Conservation (phyloP, 92 coral and sea anemone genomes). For the Hydrozoanthus gracilis region DNA sequence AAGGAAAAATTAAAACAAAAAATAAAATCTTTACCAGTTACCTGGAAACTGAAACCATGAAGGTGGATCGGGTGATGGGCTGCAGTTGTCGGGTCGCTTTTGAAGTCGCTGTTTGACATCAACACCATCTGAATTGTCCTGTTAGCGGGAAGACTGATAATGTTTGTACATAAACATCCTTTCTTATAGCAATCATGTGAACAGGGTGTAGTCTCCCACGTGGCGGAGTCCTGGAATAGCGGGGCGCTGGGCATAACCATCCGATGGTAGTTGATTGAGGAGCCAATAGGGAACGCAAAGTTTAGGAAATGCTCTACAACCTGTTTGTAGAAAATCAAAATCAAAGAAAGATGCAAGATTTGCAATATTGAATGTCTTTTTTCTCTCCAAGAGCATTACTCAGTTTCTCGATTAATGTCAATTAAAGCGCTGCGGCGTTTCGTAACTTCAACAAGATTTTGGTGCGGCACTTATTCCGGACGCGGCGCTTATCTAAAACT, state of each 20-base stretch:
- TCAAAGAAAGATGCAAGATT: too few relatives aligned
- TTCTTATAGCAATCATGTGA: constrained; percentile 48
- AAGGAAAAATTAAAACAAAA: neutral
- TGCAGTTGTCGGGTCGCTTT: neutral
- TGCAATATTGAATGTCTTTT: neutral
- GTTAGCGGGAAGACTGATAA: constrained; percentile 67
- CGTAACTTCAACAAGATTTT: too few relatives aligned
- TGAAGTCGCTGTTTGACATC: constrained; percentile 42
- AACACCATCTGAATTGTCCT: constrained; percentile 67
- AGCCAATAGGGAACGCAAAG: constrained; percentile 54
- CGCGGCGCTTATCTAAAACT: too few relatives aligned
- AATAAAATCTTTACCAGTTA: neutral
- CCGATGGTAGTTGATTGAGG: constrained; percentile 57
- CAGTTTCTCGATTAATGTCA: too few relatives aligned
- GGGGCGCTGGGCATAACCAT: constrained; percentile 64
- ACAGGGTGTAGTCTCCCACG: constrained; percentile 75
- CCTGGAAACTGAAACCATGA: constrained; percentile 74
- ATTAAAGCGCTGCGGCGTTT: too few relatives aligned
- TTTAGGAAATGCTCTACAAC: constrained; percentile 59
- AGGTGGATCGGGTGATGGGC: constrained; percentile 66
- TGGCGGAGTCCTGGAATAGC: constrained; percentile 62
- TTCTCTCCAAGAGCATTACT: too few relatives aligned
- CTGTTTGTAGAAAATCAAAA: neutral
- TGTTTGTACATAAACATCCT: constrained; percentile 68
- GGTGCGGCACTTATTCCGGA: too few relatives aligned